Evolutionary conservation across 1,140 invertebrate species (phyloP).

Genomic region (Magallana angulata): DNA sequence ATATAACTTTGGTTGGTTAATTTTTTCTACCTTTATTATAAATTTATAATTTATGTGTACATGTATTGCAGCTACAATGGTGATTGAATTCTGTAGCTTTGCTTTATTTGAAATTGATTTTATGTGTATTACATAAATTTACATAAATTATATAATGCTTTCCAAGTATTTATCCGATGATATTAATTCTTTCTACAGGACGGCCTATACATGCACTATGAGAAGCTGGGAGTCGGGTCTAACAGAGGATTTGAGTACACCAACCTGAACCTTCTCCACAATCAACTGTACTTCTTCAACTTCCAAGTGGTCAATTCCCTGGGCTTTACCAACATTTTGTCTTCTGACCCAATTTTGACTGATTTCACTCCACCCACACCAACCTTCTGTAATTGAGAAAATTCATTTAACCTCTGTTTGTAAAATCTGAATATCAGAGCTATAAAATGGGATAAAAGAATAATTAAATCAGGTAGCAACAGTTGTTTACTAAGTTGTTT

Average conservation of each 20-base stretch:
- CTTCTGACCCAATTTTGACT: conserved; percentile 59
- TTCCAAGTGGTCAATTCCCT: conserved; percentile 62
- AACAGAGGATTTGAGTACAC: conserved; percentile 55
- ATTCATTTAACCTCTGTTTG: background rate
- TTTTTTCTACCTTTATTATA: too few species aligned
- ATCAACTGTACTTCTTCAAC: conserved; percentile 65
- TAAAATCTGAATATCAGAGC: background rate
- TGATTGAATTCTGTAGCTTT: too few species aligned
- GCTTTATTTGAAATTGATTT: too few species aligned
- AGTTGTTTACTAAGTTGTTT: too few species aligned
- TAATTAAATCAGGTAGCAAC: too few species aligned
- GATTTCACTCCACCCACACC: conserved; percentile 68
- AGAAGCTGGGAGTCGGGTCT: conserved; percentile 62
- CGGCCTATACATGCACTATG: conserved; percentile 61
- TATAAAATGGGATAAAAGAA: background rate
- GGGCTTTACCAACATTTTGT: conserved; percentile 60
- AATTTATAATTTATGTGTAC: too few species aligned
- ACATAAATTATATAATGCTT: too few species aligned
- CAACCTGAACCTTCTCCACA: conserved; percentile 59
- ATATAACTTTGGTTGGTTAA: too few species aligned
- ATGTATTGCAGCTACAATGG: too few species aligned
- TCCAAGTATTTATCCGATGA: background rate
- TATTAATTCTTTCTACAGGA: conserved; percentile 11
- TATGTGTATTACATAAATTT: too few species aligned
- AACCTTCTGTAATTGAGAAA: background rate